Conservation (phyloP, 2,888 invertebrate species). For the Villa cingulata region DNA sequence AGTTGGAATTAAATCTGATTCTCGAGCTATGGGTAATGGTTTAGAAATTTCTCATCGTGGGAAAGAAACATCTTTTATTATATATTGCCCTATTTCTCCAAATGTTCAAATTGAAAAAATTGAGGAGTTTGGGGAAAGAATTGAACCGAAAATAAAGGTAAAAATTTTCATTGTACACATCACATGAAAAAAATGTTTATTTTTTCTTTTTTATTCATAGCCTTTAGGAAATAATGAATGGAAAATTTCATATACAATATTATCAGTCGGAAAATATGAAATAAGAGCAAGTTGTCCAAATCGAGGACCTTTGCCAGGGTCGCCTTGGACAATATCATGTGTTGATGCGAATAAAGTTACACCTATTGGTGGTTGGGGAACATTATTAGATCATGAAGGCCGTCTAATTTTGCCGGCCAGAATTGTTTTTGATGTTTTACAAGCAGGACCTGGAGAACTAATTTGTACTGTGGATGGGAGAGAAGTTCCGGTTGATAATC, state of each 20-base stretch:
- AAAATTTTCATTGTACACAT: background rate
- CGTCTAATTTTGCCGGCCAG: conserved; percentile 61
- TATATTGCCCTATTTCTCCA: conserved; percentile 40
- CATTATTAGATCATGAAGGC: conserved; percentile 59
- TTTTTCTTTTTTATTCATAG: conserved; percentile 4
- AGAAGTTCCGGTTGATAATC: conserved; percentile 38
- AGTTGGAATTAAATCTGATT: conserved; percentile 38
- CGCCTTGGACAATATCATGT: conserved; percentile 61
- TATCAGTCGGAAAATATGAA: conserved; percentile 84
- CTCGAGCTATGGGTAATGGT: conserved; percentile 52
- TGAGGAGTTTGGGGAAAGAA: conserved; percentile 34
- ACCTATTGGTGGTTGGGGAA: conserved; percentile 75
- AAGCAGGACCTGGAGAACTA: conserved; percentile 77
- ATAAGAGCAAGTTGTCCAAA: conserved; percentile 59
- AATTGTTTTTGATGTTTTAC: conserved; percentile 74
- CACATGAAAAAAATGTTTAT: background rate
- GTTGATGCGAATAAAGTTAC: conserved; percentile 33
- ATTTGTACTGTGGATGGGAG: conserved; percentile 52
- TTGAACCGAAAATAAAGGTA: conserved; percentile 35
- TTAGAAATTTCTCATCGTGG: conserved; percentile 55
- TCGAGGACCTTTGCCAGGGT: conserved; percentile 52
- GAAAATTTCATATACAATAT: conserved; percentile 79
- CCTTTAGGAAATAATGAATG: conserved; percentile 63
- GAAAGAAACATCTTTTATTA: conserved; percentile 57
- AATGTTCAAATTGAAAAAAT: conserved; percentile 46